Conservation (phyloP, 2,113 vertebrate species). For the Chinchilla lanigera region DNA sequence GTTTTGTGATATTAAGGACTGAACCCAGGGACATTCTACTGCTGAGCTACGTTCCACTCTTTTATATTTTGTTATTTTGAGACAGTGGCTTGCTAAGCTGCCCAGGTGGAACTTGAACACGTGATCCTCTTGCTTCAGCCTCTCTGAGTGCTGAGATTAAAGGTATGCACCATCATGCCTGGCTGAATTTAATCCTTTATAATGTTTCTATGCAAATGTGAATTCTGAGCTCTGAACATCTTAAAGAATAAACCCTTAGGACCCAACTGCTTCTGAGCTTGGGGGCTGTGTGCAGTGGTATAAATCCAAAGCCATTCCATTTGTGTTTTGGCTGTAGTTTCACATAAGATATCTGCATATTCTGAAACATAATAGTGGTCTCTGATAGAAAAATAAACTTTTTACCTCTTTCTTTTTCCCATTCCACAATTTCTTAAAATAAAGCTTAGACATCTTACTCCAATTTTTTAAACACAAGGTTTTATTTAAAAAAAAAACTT, state of each 20-base stretch:
- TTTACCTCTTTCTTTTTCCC: background rate
- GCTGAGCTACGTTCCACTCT: background rate
- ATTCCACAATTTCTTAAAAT: background rate
- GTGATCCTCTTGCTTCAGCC: background rate
- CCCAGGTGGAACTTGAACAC: background rate
- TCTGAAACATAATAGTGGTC: background rate
- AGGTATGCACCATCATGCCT: background rate
- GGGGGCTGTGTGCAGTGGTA: background rate
- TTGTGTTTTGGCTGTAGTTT: background rate
- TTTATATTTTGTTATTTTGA: background rate
- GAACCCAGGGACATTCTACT: background rate
- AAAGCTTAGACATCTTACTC: background rate
- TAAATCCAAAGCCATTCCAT: slow-evolving; percentile 9
- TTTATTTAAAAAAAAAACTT: background rate
- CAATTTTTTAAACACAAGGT: background rate
- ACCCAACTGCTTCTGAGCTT: background rate
- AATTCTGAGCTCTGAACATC: slow-evolving; percentile 43
- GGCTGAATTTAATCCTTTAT: background rate
- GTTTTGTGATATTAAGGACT: background rate
- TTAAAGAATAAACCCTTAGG: slow-evolving; percentile 37
- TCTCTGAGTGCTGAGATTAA: background rate
- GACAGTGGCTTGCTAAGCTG: background rate
- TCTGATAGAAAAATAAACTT: slow-evolving; percentile 13
- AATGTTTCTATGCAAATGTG: background rate
- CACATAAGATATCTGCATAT: slow-evolving; percentile 9